phyloP scores from a whole-genome alignment of 64 coral and sea anemone species.

The Montipora sp. region DNA sequence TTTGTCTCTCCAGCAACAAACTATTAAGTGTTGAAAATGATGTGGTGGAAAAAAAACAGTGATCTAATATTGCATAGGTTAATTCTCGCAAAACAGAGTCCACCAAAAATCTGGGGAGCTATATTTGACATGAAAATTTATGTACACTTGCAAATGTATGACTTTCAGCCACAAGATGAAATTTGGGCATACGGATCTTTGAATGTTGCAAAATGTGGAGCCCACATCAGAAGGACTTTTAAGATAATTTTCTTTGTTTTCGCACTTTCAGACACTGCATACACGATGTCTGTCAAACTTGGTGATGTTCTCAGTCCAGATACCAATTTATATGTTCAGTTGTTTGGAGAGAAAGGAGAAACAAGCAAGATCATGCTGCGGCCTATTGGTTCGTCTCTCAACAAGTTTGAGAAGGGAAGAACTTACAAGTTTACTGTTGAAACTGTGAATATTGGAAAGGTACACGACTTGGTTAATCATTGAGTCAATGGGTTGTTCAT shows the following conservation, averaged over 20 bases:
- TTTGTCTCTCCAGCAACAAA: no score
- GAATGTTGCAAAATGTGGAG: no score
- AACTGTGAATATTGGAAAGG: conserved; percentile 94
- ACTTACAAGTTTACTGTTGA: conserved; percentile 87
- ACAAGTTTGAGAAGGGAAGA: conserved; percentile 96
- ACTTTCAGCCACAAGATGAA: no score
- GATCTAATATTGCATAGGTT: no score
- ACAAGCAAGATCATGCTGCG: conserved; percentile 99
- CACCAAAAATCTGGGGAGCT: no score
- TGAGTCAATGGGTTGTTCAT: neutral
- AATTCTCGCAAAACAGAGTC: no score
- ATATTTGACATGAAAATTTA: no score
- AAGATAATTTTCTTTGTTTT: neutral
- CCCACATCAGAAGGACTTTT: neutral
- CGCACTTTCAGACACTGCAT: conserved; percentile 71
- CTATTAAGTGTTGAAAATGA: no score
- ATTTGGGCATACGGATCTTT: no score
- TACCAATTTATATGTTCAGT: conserved; percentile 90
- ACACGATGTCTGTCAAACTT: conserved; percentile 97
- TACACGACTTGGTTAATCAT: neutral
- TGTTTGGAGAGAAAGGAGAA: conserved; percentile 95
- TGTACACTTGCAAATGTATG: no score
- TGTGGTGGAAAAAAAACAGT: no score
- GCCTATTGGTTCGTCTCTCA: conserved; percentile 91
- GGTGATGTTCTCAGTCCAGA: conserved; percentile 96